Percentiles rank a stretch among this genome's conserved stretches.
Evolutionary conservation across 1,140 invertebrate genomes (phyloP).

Genomic region (Drosophila pachea): DNA sequence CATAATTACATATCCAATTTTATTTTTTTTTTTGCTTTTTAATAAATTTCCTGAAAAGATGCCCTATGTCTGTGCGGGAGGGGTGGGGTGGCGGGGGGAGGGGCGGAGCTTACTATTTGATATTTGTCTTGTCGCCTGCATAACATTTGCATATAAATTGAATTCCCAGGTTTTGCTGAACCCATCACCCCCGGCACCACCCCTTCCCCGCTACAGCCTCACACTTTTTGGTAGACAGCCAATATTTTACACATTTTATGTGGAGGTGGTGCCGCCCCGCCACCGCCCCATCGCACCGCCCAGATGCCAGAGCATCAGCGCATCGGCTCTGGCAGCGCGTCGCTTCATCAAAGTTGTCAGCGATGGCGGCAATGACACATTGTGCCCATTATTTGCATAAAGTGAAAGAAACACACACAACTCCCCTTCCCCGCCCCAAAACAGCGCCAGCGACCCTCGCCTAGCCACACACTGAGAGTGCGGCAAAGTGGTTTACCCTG

Average conservation of each 20-base stretch:
- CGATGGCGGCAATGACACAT: constrained; percentile 59
- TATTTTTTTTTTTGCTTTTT: background rate
- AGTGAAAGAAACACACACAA: constrained; percentile 11
- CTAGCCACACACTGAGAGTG: constrained; percentile 12
- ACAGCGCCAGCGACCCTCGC: background rate
- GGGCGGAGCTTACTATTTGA: constrained; percentile 18
- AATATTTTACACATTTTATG: constrained; percentile 76
- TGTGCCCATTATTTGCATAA: constrained; percentile 74
- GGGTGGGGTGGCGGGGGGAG: background rate
- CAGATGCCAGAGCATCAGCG: constrained; percentile 12
- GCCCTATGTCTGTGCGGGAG: constrained; percentile 13
- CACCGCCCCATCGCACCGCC: background rate
- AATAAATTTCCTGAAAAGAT: constrained; percentile 72
- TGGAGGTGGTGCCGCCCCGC: constrained; percentile 5
- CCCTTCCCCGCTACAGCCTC: background rate
- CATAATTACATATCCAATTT: constrained; percentile 60
- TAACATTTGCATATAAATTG: constrained; percentile 76
- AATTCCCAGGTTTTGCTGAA: constrained; percentile 53
- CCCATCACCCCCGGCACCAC: background rate
- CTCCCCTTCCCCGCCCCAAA: background rate
- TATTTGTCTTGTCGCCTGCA: constrained; percentile 62
- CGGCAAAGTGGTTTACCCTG: constrained; percentile 64
- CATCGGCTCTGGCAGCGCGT: constrained; percentile 45
- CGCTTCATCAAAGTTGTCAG: constrained; percentile 69
- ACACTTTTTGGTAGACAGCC: constrained; percentile 46